Percentiles rank a stretch among this genome's conserved stretches.
Conservation (phyloP, 2,113 vertebrate genomes). For the Aphelocoma coerulescens region DNA sequence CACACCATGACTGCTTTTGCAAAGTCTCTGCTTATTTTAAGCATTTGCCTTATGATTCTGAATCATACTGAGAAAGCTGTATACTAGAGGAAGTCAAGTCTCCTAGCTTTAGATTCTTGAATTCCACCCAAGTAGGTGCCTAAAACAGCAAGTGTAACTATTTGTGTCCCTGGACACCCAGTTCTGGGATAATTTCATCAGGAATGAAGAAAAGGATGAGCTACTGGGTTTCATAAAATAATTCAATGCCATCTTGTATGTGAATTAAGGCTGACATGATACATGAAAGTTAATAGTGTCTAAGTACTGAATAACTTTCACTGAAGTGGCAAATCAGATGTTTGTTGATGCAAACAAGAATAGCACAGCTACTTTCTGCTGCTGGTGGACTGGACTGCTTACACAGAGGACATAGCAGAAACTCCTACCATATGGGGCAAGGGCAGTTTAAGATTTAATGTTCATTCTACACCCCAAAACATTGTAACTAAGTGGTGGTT, state of each 20-base stretch:
- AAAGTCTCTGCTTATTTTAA: background rate
- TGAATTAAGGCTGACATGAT: background rate
- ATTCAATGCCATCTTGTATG: background rate
- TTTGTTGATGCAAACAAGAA: background rate
- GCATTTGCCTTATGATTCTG: constrained; percentile 11
- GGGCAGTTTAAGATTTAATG: background rate
- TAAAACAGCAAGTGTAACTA: background rate
- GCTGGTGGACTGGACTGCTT: background rate
- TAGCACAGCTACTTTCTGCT: background rate
- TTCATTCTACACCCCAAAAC: background rate
- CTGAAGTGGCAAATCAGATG: background rate
- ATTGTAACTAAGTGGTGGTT: background rate
- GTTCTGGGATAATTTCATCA: background rate
- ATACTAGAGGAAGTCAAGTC: background rate
- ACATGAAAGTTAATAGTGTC: background rate
- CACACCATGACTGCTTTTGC: background rate
- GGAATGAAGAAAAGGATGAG: background rate
- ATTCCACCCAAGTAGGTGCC: background rate
- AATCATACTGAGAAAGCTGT: background rate
- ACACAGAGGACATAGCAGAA: background rate
- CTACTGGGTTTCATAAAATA: background rate
- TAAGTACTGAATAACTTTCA: background rate
- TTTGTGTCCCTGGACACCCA: background rate
- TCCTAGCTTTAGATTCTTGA: background rate
- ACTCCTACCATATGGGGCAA: background rate